Conservation (phyloP, 2,113 vertebrate genomes). For the Lutjanus erythropterus region DNA sequence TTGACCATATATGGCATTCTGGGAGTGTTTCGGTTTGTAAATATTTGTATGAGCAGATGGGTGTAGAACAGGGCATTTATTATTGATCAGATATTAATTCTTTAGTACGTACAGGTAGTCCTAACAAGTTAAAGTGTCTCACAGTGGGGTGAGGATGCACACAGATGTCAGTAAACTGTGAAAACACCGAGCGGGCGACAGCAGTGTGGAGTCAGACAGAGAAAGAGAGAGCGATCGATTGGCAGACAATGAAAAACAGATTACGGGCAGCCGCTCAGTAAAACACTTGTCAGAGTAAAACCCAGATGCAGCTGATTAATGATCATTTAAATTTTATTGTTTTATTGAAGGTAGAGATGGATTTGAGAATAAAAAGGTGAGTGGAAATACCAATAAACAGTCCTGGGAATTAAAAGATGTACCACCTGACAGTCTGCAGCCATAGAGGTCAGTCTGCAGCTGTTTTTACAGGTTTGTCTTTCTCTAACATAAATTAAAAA, state of each 20-base stretch:
- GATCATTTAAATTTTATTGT: neutral
- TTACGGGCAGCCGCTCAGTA: slow-evolving; percentile 26
- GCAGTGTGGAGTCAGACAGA: neutral
- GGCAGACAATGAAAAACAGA: slow-evolving; percentile 49
- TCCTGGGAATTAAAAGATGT: neutral
- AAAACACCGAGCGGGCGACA: neutral
- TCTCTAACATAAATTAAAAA: too few species aligned
- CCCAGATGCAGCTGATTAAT: slow-evolving; percentile 28
- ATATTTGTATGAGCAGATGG: neutral
- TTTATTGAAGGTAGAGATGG: slow-evolving; percentile 21
- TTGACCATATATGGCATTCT: neutral
- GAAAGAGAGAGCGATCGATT: slow-evolving; percentile 27
- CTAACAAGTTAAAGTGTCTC: neutral
- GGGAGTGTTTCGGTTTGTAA: neutral
- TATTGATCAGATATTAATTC: too few species aligned
- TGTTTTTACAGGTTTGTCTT: too few species aligned
- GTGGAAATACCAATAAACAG: slow-evolving; percentile 1
- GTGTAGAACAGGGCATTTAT: too few species aligned
- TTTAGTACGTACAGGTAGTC: too few species aligned
- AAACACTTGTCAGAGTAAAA: slow-evolving; percentile 30
- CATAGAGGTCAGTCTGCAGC: too few species aligned
- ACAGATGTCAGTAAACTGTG: neutral
- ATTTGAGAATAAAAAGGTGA: slow-evolving; percentile 34
- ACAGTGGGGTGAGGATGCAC: neutral
- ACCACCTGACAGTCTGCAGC: neutral